Conservation (phyloP, 1,140 invertebrate genomes). For the Cyrtorhinus lividipennis region DNA sequence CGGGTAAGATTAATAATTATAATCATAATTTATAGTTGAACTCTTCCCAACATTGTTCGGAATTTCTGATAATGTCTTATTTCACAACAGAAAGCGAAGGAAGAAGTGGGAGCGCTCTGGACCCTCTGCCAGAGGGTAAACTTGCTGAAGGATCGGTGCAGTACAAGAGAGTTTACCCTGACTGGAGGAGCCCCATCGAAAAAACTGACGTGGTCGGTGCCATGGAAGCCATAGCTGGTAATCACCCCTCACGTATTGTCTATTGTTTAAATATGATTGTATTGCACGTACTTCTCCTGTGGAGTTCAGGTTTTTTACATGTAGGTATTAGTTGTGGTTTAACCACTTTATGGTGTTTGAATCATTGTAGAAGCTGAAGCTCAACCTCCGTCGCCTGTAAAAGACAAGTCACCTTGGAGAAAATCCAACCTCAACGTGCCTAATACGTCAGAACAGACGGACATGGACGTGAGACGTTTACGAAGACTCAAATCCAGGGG, state of each 20-base stretch:
- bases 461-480: constrained; percentile 31
- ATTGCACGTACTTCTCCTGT: too few relatives aligned
- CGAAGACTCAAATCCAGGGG: constrained; percentile 34
- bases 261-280: too few relatives aligned
- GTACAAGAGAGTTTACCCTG: constrained; percentile 51
- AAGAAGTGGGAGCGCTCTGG: constrained; percentile 41
- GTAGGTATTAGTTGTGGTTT: too few relatives aligned
- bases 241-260: too few relatives aligned
- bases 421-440: constrained; percentile 53
- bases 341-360: too few relatives aligned
- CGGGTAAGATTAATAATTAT: too few relatives aligned
- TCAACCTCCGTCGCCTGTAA: constrained; percentile 45
- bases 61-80: constrained; percentile 25
- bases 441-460: constrained; percentile 42
- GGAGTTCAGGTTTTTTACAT: too few relatives aligned
- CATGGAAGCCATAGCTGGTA: constrained; percentile 75
- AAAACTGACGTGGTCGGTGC: constrained; percentile 67
- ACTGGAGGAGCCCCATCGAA: constrained; percentile 66
- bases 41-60: constrained; percentile 3
- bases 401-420: constrained; percentile 61
- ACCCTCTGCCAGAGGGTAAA: constrained; percentile 52
- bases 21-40: background rate
- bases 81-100: constrained; percentile 59
- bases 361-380: too few relatives aligned
- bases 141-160: constrained; percentile 30